Evolutionary conservation across 2,797 vertebrate genomes (phyloP).

Genomic region (Phoebastria nigripes): DNA sequence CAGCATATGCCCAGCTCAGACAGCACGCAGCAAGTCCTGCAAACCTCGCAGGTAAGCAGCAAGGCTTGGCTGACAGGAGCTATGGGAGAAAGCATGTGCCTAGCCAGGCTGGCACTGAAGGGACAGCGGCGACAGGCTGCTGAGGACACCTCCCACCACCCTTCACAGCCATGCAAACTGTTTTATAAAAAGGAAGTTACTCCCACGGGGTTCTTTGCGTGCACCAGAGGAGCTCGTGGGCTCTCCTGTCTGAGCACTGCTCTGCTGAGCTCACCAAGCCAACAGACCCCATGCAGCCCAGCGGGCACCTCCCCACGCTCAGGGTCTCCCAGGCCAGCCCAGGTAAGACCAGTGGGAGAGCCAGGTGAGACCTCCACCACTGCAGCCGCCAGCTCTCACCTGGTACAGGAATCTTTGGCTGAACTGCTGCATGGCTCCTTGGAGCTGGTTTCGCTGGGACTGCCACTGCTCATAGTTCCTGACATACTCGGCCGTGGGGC

Average conservation of each 20-base stretch:
- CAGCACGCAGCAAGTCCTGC: not conserved
- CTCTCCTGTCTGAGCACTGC: not conserved
- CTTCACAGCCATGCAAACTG: not conserved
- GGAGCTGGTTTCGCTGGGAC: conserved; percentile 92
- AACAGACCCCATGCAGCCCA: not conserved
- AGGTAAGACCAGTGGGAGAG: not conserved
- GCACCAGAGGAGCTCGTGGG: not conserved
- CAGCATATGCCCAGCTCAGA: rapidly evolving
- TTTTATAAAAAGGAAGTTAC: not conserved
- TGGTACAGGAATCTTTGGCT: conserved; percentile 98
- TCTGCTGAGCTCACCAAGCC: not conserved
- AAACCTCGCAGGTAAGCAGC: not conserved
- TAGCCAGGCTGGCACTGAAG: not conserved
- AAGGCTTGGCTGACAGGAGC: not conserved
- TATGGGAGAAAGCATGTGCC: not conserved
- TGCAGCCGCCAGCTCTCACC: conserved; percentile 70
- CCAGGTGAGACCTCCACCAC: not conserved
- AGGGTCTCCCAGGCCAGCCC: not conserved
- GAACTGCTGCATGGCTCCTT: conserved; percentile 98
- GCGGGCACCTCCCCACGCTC: rapidly evolving
- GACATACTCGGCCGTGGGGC: conserved; percentile 93
- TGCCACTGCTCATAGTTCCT: conserved; percentile 98
- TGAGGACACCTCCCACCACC: not conserved
- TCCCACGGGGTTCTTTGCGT: not conserved
- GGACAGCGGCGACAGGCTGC: not conserved